Evolutionary conservation across 2,797 vertebrate species (phyloP), one percentile per base, ranked within the genome.

Genomic region (Tenualosa thibaudeaui): DNA sequence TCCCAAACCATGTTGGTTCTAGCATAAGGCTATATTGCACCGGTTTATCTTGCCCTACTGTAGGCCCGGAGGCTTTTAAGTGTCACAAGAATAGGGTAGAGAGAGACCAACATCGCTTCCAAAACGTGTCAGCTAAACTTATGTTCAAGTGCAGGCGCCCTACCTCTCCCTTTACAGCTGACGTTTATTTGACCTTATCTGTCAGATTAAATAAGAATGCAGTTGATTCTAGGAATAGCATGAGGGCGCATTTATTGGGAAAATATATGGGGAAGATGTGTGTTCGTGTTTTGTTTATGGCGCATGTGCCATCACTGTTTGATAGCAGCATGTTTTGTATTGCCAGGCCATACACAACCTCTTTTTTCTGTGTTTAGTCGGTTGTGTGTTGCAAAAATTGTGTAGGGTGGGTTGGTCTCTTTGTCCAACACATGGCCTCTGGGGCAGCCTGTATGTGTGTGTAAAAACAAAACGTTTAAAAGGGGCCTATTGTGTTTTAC

Each of bases 401-500:
- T 15, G 65, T 31, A 3, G 12, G 1, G 65, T 26, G 31, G 62
- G 24, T 37, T 75, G 68, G 37, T 15, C 71, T 22, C 71, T 78
- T 78, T 78, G 71, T 71, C 12, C 37, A 78, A 78, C 71, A 22
- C 71, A 19, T 19, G 71, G 68, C 68, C 31, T 43, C 40, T 19
- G 68, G 56, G 15, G 78, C 50, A 9, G 26, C 8, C 13, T 71
- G 26, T 5, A 40, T 50, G 26, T 5, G 51, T 54, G 83, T 81
- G 83, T 22, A 54, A 83, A n/a, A 71, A 54, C 3, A 51, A 60
- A 37, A 15, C 24, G 51, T 86, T 60, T 82, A 81, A 78, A 84
- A 81, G 40, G 17, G 65, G 50, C 26, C 50, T 56, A 78, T 88
- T 88, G 89, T 88, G 82, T 84, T 84, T 37, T 62, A 3, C 53